Evolutionary conservation across 2,797 vertebrate species (phyloP), one percentile per base, ranked within the genome.

Genomic region (Crax fasciolata): DNA sequence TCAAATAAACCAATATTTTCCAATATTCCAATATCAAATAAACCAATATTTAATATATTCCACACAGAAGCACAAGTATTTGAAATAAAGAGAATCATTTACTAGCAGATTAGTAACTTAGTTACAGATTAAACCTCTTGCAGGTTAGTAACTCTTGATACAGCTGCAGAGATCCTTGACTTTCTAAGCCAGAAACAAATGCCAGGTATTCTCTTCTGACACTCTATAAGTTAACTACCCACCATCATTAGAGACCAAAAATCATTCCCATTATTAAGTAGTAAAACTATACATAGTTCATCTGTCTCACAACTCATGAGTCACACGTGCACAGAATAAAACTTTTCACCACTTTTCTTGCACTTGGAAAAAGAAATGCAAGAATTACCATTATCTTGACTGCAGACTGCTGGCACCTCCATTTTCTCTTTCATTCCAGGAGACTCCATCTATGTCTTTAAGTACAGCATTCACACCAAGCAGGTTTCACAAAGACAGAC

Each of bases 301-400:
- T 41, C 44, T 67, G n/a, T 74, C 66, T 82, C n/a, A 30, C 18
- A 8, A 54, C 44, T 72, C 39, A 65, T 9, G 14, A 86, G 25
- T 44, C 70, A 76, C 16, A 91, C 12, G 58, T 5, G 67, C 8
- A 78, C 39, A 3, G n/a, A 83, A 83, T 51, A 78, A 19, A 59
- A 32, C 38, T 27, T 65, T n/a, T 44, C 71, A 11, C 41, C 43
- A 10, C 13, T 32, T 84, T 58, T 86, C 10, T 48, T 41, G 68
- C 18, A 38, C 8, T 24, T 87, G n/a, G 14, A 51, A 76, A 77
- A 35, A 77, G 10, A 52, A 24, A 86, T 30, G 30, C 11, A 66
- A 11, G 78, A 87, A 12, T 72, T 65, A 98, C 98, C 98, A 9
- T 97, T 98, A 67, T 97, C 96, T 3, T 97, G 96, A 55, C 28